Base-by-base conservation (phyloP, 1,140 invertebrate genomes). In the Drosophila nannoptera region DNA sequence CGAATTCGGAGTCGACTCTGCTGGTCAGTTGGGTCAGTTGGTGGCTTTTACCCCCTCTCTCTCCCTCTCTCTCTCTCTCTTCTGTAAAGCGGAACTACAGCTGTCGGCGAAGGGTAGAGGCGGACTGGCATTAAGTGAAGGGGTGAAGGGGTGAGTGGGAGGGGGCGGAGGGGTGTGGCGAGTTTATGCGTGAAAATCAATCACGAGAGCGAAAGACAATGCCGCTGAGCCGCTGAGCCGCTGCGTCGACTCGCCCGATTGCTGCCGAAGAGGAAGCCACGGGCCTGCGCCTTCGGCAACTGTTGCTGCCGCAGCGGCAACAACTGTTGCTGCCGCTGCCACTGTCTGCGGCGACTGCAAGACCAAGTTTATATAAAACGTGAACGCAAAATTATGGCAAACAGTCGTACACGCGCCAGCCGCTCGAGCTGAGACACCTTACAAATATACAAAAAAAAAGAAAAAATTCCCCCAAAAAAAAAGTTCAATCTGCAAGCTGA, bases 291-390 rank as follows among this genome's bases (percentile, higher is more conserved):
- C 56, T 55, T 60, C 49, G 56, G 61, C 40, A 54, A 35, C 42
- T 55, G 40, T 32, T 62, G 58, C 38, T 38, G 49, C 49, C n/a
- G 58, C 22, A 32, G 65, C 38, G 45, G 45, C 45, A 46, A 22
- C 45, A 46, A 35, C 42, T 38, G 40, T 32, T 62, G 58, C 38
- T 32, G 49, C 49, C 12, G 58, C 22, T 32, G 64, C 36, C 16
- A 35, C 31, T 54, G 38, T 11, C 9, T 16, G 31, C 22, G 16
- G 14, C 43, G 58, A 53, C 45, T 43, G 53, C 54, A 42, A 71
- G 68, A 77, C 70, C 68, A 83, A 74, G 64, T 68, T 86, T 69
- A 84, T 84, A 84, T 84, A 84, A 80, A 84, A 77, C 74, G 67
- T 67, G 58, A 60, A 40, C 73, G 70, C 63, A 35, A 71, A 66